Conservation (phyloP, 2,113 vertebrate species). For the Nibea coibor region DNA sequence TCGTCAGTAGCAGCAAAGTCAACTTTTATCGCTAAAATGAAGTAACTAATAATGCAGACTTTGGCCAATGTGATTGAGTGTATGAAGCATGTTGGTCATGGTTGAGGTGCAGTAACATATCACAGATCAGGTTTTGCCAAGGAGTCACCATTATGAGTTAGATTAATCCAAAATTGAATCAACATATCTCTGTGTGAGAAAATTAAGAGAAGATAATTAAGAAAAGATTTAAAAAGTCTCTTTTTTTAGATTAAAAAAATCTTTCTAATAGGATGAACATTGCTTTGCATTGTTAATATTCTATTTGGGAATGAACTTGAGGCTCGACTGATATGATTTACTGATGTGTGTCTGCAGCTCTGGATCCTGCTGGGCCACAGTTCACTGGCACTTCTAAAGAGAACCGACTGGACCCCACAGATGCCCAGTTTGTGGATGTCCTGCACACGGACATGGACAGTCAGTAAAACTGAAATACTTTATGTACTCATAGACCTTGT, state of each 20-base stretch:
- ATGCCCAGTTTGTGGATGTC: slow-evolving; percentile 93
- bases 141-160: not conserved
- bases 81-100: not conserved
- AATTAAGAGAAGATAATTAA: not conserved
- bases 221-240: not conserved
- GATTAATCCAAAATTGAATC: not conserved
- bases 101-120: not conserved
- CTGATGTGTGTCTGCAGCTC: slow-evolving; percentile 80
- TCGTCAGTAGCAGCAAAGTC: not conserved
- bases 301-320: not conserved
- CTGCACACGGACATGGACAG: slow-evolving; percentile 92
- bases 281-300: not conserved
- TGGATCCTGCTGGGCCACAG: slow-evolving; percentile 93
- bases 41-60: not conserved
- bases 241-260: too few relatives aligned
- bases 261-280: not conserved
- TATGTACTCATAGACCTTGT: not conserved
- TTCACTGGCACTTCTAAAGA: slow-evolving; percentile 80
- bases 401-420: slow-evolving; percentile 85
- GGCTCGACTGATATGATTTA: not conserved
- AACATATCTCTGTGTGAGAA: not conserved
- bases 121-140: not conserved
- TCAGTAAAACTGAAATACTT: slow-evolving; percentile 62
- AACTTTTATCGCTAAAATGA: not conserved
- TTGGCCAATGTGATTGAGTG: not conserved